phyloP scores from a whole-genome alignment of 2,888 invertebrate species.

The Microdon myrmicae region DNA sequence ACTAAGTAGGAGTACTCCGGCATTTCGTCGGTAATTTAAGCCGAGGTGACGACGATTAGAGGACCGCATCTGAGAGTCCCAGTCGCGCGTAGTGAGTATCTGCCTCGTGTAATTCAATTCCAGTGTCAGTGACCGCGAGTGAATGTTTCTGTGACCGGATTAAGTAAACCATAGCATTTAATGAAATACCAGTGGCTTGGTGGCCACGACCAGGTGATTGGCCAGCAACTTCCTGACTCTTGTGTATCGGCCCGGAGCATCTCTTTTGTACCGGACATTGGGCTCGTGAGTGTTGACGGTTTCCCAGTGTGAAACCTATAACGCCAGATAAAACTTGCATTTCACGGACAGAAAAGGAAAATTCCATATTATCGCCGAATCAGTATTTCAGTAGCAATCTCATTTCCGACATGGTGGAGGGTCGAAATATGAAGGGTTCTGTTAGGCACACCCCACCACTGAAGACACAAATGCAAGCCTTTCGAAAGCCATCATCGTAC shows the following conservation, averaged over 20 bases:
- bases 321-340: too few relatives aligned
- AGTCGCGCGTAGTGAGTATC: constrained; percentile 18
- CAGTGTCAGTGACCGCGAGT: too few relatives aligned
- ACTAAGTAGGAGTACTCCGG: constrained; percentile 26
- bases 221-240: constrained; percentile 39
- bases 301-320: too few relatives aligned
- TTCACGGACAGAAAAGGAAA: too few relatives aligned
- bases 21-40: constrained; percentile 34
- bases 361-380: too few relatives aligned
- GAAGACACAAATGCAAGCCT: constrained; percentile 7
- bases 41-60: constrained; percentile 14
- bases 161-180: constrained; percentile 15
- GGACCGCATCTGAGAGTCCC: constrained; percentile 11
- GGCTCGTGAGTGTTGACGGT: constrained; percentile 1
- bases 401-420: too few relatives aligned
- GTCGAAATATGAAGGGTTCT: too few relatives aligned
- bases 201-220: constrained; percentile 17
- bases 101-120: not conserved
- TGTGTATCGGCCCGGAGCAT: constrained; percentile 20
- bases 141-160: constrained; percentile 2
- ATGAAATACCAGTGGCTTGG: constrained; percentile 8
- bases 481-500: constrained; percentile 27
- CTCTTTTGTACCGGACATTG: too few relatives aligned
- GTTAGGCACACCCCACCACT: constrained; percentile 7
- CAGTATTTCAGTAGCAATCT: too few relatives aligned